A percentile compares a stretch with the other conserved stretches of the same genome.
Conservation (phyloP, 1,140 invertebrate genomes). For the Caerostris extrusa region DNA sequence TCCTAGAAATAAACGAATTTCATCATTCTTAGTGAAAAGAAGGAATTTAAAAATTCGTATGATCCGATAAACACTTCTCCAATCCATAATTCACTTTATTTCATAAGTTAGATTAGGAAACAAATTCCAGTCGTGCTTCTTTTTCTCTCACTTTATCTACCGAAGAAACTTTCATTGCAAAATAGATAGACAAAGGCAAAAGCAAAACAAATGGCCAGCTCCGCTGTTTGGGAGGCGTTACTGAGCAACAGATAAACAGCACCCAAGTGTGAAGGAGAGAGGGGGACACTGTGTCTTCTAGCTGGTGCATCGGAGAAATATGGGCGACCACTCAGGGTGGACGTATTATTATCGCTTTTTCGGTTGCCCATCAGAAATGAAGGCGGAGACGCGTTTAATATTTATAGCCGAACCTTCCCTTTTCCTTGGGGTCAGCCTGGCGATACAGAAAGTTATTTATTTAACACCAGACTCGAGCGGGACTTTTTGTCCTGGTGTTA, state of each 20-base stretch:
- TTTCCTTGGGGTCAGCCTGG: neutral
- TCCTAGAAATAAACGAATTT: too few relatives aligned
- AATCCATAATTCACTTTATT: too few relatives aligned
- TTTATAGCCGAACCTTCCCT: slow-evolving; percentile 43
- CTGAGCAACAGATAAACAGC: neutral
- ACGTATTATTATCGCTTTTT: slow-evolving; percentile 61
- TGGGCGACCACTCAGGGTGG: slow-evolving; percentile 30
- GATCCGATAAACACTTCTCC: too few relatives aligned
- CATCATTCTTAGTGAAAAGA: too few relatives aligned
- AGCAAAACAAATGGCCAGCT: too few relatives aligned
- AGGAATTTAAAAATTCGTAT: too few relatives aligned
- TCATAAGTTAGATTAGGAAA: too few relatives aligned
- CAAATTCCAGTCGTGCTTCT: too few relatives aligned
- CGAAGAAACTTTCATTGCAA: too few relatives aligned
- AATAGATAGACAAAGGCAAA: too few relatives aligned
- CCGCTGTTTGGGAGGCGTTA: neutral
- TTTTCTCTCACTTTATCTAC: too few relatives aligned
- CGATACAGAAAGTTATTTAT: slow-evolving; percentile 47
- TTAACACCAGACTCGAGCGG: neutral
- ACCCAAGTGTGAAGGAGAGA: neutral
- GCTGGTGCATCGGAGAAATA: slow-evolving; percentile 48
- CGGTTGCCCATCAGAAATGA: slow-evolving; percentile 12
- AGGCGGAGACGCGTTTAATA: slow-evolving; percentile 64
- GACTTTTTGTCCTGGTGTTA: neutral
- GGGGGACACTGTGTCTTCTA: slow-evolving; percentile 1